Percentiles rank a stretch among this genome's conserved stretches.
Evolutionary conservation across 2,888 invertebrate genomes (phyloP).

Genomic region (Aphelenchoides bicaudatus): DNA sequence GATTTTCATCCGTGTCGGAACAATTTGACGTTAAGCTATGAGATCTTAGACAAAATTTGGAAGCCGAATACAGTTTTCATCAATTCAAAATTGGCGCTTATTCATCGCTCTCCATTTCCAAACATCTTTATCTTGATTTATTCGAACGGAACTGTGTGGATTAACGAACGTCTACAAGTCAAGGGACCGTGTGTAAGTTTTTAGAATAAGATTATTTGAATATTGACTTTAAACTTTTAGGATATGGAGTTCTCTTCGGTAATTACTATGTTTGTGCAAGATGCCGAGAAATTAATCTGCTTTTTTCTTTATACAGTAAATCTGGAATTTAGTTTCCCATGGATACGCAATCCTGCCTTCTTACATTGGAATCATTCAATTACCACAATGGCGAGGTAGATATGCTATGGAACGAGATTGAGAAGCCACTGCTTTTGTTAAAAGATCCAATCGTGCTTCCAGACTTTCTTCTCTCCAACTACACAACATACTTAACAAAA

Average conservation of each 20-base stretch:
- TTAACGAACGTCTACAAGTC: constrained; percentile 45
- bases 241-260: constrained; percentile 54
- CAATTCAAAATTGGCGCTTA: constrained; percentile 52
- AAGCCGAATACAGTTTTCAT: constrained; percentile 57
- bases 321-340: constrained; percentile 50
- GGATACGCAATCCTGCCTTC: constrained; percentile 53
- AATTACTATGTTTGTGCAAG: no score
- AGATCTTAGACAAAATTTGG: constrained; percentile 55
- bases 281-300: constrained; percentile 12
- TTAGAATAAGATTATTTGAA: constrained; percentile 16
- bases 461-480: constrained; percentile 54
- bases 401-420: constrained; percentile 52
- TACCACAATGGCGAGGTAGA: constrained; percentile 49
- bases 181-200: constrained; percentile 17
- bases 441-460: constrained; percentile 57
- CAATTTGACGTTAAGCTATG: constrained; percentile 52
- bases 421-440: constrained; percentile 45
- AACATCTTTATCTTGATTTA: constrained; percentile 60
- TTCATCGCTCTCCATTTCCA: constrained; percentile 53
- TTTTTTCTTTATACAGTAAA: no score
- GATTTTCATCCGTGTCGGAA: constrained; percentile 55
- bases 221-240: no score
- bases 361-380: constrained; percentile 57
- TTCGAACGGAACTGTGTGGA: constrained; percentile 60
- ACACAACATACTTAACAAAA: constrained; percentile 43